Percentiles rank a stretch among this genome's conserved stretches.
Evolutionary conservation across 1,140 invertebrate species (phyloP).

Genomic region (Colletes gigas): DNA sequence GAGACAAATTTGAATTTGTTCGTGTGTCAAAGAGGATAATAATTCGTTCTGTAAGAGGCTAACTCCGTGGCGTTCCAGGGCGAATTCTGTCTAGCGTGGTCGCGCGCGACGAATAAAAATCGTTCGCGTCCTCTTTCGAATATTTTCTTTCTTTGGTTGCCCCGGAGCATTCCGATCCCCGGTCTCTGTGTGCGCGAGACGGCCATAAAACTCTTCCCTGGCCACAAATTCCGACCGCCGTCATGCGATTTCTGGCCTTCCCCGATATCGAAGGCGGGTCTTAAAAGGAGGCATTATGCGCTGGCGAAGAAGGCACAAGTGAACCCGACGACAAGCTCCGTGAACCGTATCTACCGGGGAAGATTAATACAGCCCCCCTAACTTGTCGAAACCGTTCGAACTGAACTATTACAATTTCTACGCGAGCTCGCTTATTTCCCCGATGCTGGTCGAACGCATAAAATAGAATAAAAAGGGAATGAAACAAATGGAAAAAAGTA

Average conservation of each 20-base stretch:
- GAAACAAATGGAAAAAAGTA: neutral
- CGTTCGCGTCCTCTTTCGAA: neutral
- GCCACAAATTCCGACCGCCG: conserved; percentile 1
- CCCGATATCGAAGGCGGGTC: conserved; percentile 2
- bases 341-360: neutral
- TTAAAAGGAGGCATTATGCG: neutral
- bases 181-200: neutral
- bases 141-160: neutral
- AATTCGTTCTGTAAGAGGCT: too few species aligned
- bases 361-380: neutral
- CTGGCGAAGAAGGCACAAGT: neutral
- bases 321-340: neutral
- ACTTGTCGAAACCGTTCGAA: neutral
- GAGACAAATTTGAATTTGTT: too few species aligned
- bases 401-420: neutral
- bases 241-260: neutral
- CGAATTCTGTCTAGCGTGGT: conserved; percentile 1
- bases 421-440: neutral
- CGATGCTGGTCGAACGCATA: neutral
- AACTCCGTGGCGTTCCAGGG: neutral
- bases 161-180: neutral
- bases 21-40: too few species aligned
- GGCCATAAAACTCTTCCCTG: conserved; percentile 1
- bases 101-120: conserved; percentile 25
- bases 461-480: too few species aligned